These are phyloP conservation scores for Chloroceryle amazona DNA, from an alignment of 2,797 vertebrate species.

Conservation along the genomic window DNA sequence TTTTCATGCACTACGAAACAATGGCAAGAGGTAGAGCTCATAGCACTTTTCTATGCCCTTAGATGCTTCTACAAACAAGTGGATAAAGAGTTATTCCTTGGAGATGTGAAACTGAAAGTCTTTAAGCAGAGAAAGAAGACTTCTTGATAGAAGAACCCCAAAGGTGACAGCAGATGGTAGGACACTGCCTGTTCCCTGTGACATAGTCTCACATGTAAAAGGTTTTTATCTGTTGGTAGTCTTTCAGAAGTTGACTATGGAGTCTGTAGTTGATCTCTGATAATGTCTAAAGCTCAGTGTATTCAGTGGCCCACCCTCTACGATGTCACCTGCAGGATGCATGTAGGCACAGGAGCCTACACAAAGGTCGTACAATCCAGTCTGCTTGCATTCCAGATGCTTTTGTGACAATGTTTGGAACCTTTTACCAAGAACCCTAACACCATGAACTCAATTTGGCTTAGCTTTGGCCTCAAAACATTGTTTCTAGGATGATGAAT, in stretches of 20 bases:
- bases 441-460: background rate
- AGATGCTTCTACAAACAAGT: background rate
- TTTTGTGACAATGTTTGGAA: background rate
- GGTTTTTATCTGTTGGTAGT: background rate
- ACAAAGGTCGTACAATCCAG: background rate
- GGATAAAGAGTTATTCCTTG: background rate
- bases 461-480: background rate
- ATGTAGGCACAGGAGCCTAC: accelerated
- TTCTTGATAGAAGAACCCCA: background rate
- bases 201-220: background rate
- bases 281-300: background rate
- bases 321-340: background rate
- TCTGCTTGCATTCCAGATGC: background rate
- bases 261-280: background rate
- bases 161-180: background rate
- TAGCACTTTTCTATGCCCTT: background rate
- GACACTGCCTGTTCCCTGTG: background rate
- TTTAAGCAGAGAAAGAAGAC: background rate
- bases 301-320: background rate
- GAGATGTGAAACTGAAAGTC: background rate
- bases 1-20: background rate
- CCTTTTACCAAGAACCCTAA: background rate
- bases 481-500: background rate
- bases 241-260: background rate
- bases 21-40: background rate